Base-by-base conservation (phyloP, 1,140 invertebrate species). In the Ruditapes philippinarum region DNA sequence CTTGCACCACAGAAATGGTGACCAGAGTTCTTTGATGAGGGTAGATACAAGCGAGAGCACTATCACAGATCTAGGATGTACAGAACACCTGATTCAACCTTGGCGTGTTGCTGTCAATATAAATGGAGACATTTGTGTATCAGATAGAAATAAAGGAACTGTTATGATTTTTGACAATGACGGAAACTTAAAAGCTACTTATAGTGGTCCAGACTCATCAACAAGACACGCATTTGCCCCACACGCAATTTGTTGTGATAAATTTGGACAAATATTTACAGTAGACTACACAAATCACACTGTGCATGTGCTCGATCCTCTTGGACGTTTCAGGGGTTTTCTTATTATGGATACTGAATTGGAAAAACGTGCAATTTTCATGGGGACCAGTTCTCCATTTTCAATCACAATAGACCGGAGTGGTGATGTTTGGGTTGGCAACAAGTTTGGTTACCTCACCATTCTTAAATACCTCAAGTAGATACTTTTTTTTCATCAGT, bases 301-400 rank as follows among this genome's bases (percentile, higher is more conserved):
- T 3, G 87, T 89, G 49, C 87, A 89, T 42, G 87, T 89, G 0
- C 51, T 89, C 0, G 87, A 89, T 38, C 87, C 87, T 45, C 65
- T 89, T 14, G 87, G 87, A 2, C 42, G 87, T 7, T 89, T 89
- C 42, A 70, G 78, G 65, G 87, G 87, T 1, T 89, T 89, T 62
- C 33, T 89, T 0, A 82, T 89, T 28, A 89, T 89, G 87, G 87
- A 89, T 49, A 89, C 87, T 28, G 87, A 89, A 40, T 65, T 89
- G 9, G 87, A 89, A 25, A 82, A 82, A 36, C 68, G 87, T 40
- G 78, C 87, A 2, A 89, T 89, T 22, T 89, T 82, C 36, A 89
- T 89, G 87, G 87, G 87, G 33, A 89, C 87, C 9, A 89, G 87
- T 62, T 89, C 87, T 12, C 87, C 87, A 25, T 89, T 89, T 78